These are phyloP conservation scores for Plebejus anna DNA, from an alignment of 2,888 invertebrate species.

Conservation along the genomic window DNA sequence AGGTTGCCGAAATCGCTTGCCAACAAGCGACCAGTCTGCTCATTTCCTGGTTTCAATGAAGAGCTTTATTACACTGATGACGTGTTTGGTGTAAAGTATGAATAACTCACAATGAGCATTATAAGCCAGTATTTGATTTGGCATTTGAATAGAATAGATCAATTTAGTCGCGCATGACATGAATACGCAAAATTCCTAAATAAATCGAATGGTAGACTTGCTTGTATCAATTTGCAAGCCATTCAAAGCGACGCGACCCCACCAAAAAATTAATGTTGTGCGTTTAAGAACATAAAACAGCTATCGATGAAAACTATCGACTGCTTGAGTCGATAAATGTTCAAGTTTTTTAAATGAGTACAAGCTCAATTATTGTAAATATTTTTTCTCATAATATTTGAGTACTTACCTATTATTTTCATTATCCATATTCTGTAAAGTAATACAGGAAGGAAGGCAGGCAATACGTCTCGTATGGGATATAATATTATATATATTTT, in stretches of 20 bases:
- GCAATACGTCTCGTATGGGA: too few relatives aligned
- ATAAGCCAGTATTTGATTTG: slow-evolving; percentile 42
- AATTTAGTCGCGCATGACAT: slow-evolving; percentile 50
- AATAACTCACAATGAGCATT: slow-evolving; percentile 30
- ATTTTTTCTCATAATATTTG: too few relatives aligned
- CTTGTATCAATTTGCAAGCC: slow-evolving; percentile 67
- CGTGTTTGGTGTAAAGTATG: slow-evolving; percentile 22
- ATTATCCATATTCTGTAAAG: too few relatives aligned
- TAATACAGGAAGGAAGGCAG: too few relatives aligned
- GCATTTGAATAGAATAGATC: slow-evolving; percentile 44
- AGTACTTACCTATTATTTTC: too few relatives aligned
- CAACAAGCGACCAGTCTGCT: not conserved
- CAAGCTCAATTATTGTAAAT: too few relatives aligned
- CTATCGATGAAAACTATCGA: slow-evolving; percentile 35
- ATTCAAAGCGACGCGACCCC: slow-evolving; percentile 57
- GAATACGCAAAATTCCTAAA: slow-evolving; percentile 69
- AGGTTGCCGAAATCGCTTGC: not conserved
- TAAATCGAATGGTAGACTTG: slow-evolving; percentile 61
- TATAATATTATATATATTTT: too few relatives aligned
- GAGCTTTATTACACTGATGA: not conserved
- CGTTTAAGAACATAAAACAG: slow-evolving; percentile 22
- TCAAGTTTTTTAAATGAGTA: too few relatives aligned
- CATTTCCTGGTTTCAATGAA: not conserved
- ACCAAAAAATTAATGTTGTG: slow-evolving; percentile 40
- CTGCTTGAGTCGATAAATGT: not conserved